These are phyloP conservation scores for Actinemys pallida DNA, from an alignment of 2,113 vertebrate genomes.

Conservation along the genomic window DNA sequence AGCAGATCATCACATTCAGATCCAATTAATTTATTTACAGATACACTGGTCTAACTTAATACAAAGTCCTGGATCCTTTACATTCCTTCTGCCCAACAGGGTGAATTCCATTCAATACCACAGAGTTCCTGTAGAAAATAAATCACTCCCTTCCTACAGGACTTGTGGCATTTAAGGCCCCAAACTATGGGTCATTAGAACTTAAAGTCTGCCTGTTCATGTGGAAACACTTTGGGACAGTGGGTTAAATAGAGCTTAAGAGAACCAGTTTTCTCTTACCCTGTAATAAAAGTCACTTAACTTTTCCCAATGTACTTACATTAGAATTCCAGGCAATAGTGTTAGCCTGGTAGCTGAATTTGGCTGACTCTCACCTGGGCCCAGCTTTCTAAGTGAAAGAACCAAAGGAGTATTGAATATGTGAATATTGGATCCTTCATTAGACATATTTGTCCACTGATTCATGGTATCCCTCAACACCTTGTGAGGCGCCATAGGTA, in stretches of 20 bases:
- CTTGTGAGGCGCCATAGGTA: background rate
- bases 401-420: background rate
- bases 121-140: no score
- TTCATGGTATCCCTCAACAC: background rate
- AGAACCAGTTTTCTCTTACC: background rate
- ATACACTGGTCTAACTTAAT: background rate
- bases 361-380: background rate
- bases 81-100: background rate
- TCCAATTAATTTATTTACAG: background rate
- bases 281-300: background rate
- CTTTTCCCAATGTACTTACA: background rate
- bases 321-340: background rate
- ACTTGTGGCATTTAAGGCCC: no score
- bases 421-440: background rate
- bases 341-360: background rate
- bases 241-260: background rate
- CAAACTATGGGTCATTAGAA: no score
- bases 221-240: no score
- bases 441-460: background rate
- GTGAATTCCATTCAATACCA: no score
- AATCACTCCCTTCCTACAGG: no score
- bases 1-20: background rate
- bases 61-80: background rate
- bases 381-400: background rate
- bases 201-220: no score